These are phyloP conservation scores for Ardeotis arabs DNA, from an alignment of 2,113 vertebrate genomes.

Conservation along the genomic window DNA sequence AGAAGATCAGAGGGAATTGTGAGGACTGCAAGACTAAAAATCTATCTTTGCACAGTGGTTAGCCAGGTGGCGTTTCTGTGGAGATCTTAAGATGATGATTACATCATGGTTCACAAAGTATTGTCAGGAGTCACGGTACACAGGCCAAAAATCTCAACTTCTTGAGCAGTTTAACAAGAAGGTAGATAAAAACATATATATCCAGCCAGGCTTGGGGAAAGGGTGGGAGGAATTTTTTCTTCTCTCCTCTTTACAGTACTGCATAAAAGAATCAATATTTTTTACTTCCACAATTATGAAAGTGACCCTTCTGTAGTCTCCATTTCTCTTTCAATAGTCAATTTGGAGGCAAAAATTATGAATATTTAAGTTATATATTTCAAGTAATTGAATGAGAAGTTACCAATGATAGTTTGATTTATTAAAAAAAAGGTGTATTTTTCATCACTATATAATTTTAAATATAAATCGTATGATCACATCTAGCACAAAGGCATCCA, in stretches of 20 bases:
- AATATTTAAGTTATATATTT: not conserved
- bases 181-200: not conserved
- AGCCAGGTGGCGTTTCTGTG: not conserved
- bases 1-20: not conserved
- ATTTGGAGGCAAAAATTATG: not conserved
- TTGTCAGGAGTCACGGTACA: not conserved
- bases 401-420: not conserved
- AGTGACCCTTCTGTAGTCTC: not conserved
- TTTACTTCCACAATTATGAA: not conserved
- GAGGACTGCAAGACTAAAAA: not conserved
- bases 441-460: not conserved
- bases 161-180: not conserved
- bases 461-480: not conserved
- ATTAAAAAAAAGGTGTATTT: not conserved
- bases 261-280: not conserved
- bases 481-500: not conserved
- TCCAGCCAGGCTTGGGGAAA: not conserved
- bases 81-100: not conserved
- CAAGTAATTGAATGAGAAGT: not conserved
- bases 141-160: not conserved
- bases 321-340: not conserved
- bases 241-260: not conserved
- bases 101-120: not conserved
- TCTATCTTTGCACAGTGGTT: not conserved
- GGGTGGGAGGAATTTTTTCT: not conserved